Percentiles rank a stretch among this genome's conserved stretches.
These are phyloP conservation scores for Tauraco hartlaubi DNA, from an alignment of 2,797 vertebrate genomes.

Conservation along the genomic window DNA sequence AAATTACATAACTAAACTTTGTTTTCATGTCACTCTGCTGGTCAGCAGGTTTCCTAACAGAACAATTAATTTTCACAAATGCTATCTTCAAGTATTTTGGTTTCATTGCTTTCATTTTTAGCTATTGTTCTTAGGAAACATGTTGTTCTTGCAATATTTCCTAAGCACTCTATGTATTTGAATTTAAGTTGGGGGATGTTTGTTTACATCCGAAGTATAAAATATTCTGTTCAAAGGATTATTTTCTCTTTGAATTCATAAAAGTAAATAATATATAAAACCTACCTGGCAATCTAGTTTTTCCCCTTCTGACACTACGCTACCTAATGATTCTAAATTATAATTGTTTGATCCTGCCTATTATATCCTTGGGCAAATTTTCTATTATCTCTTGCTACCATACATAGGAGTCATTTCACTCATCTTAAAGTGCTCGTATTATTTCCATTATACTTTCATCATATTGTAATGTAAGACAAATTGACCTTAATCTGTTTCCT, in stretches of 20 bases:
- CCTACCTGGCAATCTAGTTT: neutral
- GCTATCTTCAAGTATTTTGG: neutral
- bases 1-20: neutral
- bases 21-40: neutral
- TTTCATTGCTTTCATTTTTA: neutral
- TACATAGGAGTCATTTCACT: neutral
- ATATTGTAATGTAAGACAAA: neutral
- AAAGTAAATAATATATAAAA: neutral
- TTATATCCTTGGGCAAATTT: neutral
- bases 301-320: neutral
- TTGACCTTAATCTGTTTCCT: neutral
- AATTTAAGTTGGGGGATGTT: neutral
- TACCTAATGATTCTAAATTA: neutral
- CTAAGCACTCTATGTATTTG: fast-evolving
- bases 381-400: neutral
- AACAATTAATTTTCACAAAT: neutral
- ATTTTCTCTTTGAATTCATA: neutral
- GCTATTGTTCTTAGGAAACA: neutral
- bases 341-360: neutral
- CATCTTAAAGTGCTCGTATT: neutral
- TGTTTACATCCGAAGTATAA: neutral
- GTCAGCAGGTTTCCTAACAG: neutral
- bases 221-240: neutral
- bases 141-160: neutral
- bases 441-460: neutral